Evolutionary conservation across 1,140 invertebrate species (phyloP).

Genomic region (Drosophila sulfurigaster): DNA sequence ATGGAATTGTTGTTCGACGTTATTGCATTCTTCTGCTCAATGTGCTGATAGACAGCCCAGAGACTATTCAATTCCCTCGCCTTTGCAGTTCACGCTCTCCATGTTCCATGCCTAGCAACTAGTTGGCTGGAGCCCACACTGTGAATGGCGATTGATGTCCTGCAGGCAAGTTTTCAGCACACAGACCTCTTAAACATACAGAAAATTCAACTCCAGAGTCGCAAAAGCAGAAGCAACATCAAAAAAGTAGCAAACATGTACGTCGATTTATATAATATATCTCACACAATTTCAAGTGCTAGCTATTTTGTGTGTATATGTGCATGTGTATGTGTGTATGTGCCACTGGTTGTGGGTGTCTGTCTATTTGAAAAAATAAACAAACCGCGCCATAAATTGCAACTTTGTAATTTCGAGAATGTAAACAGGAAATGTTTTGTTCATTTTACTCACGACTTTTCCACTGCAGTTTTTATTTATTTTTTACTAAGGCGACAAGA

Average conservation of each 20-base stretch:
- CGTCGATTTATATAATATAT: slow-evolving; percentile 26
- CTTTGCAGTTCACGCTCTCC: slow-evolving; percentile 7
- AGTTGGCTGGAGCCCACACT: slow-evolving; percentile 19
- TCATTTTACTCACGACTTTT: slow-evolving; percentile 33
- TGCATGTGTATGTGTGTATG: slow-evolving; percentile 45
- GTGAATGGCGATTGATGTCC: slow-evolving; percentile 73
- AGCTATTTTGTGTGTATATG: slow-evolving; percentile 30
- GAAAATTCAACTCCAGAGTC: slow-evolving; percentile 25
- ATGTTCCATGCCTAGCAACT: not conserved
- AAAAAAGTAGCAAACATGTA: slow-evolving; percentile 33
- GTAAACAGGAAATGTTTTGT: slow-evolving; percentile 80
- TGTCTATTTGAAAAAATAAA: slow-evolving; percentile 51
- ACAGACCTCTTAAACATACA: slow-evolving; percentile 73
- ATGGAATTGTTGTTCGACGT: slow-evolving; percentile 45
- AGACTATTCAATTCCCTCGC: not conserved
- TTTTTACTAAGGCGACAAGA: slow-evolving; percentile 9
- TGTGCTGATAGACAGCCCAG: slow-evolving; percentile 48
- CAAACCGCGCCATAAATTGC: slow-evolving; percentile 76
- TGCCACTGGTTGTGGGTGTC: slow-evolving; percentile 5
- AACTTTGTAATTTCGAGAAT: slow-evolving; percentile 74
- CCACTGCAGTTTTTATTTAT: slow-evolving; percentile 19
- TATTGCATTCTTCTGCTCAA: slow-evolving; percentile 77
- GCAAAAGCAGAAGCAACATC: not conserved
- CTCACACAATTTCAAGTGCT: slow-evolving; percentile 5
- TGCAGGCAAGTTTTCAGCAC: slow-evolving; percentile 69